phyloP scores from a whole-genome alignment of 2,797 vertebrate genomes.

The Meriones psammophilus region DNA sequence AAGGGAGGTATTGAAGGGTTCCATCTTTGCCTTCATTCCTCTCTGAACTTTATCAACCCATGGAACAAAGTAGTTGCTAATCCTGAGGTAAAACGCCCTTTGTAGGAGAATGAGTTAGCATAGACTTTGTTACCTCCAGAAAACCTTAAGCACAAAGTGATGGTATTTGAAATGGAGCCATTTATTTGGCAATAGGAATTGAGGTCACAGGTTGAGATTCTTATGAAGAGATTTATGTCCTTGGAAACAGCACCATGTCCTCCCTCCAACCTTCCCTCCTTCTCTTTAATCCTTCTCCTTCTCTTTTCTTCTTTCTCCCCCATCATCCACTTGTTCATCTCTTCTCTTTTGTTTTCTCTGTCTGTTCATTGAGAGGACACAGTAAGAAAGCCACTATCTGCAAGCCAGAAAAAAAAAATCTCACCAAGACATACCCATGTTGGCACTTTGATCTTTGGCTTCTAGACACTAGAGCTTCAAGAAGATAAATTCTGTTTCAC shows the following conservation, averaged over 20 bases:
- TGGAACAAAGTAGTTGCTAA: neutral
- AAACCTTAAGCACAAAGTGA: neutral
- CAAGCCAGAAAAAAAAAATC: neutral
- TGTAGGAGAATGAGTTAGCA: rapidly evolving
- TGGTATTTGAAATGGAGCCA: neutral
- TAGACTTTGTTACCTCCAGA: rapidly evolving
- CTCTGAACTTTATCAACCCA: neutral
- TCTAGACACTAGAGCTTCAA: neutral
- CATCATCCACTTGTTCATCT: neutral
- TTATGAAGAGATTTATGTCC: neutral
- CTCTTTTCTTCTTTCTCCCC: no score
- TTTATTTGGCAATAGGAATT: neutral
- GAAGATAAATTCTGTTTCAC: neutral
- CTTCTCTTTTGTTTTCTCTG: neutral
- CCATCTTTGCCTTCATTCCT: neutral
- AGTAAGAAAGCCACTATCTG: neutral
- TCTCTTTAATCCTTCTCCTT: no score
- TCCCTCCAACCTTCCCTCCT: neutral
- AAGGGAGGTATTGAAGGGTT: neutral
- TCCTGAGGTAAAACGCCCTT: neutral
- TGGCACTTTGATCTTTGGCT: neutral
- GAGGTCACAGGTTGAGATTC: neutral
- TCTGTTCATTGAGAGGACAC: neutral
- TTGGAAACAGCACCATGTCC: no score
- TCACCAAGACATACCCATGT: neutral